These are phyloP conservation scores for Pedionomus torquatus DNA, from an alignment of 2,113 vertebrate genomes.

Conservation along the genomic window DNA sequence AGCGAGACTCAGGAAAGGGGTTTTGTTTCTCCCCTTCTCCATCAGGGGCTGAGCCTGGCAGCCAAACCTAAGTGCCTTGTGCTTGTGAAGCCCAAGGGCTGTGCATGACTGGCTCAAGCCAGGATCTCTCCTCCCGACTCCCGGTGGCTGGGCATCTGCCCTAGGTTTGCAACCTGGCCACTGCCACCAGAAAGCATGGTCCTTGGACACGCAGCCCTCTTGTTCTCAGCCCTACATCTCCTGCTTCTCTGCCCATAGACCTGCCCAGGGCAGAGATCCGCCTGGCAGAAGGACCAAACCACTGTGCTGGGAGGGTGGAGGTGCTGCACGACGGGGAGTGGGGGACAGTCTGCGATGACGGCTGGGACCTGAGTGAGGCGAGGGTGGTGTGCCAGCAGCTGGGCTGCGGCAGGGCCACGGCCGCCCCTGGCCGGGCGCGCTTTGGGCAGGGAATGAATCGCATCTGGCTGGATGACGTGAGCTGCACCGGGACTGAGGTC, in stretches of 20 bases:
- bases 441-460: accelerated
- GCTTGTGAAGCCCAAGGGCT: not conserved
- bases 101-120: not conserved
- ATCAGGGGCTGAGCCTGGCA: no score
- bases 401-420: not conserved
- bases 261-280: not conserved
- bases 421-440: not conserved
- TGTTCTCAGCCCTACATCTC: accelerated
- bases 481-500: not conserved
- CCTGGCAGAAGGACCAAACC: not conserved
- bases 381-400: slow-evolving; percentile 2
- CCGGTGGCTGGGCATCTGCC: not conserved
- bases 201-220: accelerated
- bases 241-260: not conserved
- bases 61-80: not conserved
- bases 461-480: not conserved
- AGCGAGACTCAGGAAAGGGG: not conserved
- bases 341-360: not conserved
- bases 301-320: not conserved
- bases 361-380: not conserved
- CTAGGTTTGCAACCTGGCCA: not conserved
- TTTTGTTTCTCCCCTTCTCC: not conserved
- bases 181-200: not conserved
- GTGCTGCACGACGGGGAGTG: not conserved
- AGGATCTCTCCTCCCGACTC: not conserved